Base-by-base conservation (phyloP, 2,113 vertebrate species). In the Otolemur garnettii region DNA sequence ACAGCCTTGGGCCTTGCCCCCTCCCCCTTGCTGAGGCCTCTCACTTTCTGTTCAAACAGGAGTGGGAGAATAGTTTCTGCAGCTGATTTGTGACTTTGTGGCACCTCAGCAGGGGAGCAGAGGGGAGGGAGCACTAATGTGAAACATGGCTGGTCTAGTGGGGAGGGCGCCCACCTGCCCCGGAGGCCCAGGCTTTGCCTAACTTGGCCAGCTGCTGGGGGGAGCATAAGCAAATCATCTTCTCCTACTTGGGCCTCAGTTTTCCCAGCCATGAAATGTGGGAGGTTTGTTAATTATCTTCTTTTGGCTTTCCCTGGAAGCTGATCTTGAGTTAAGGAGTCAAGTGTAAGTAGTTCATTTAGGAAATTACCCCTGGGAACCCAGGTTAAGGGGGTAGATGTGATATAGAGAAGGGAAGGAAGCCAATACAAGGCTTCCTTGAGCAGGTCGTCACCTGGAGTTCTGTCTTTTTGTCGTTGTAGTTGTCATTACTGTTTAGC, bases 11-110 rank as follows among this genome's bases (percentile, higher is more conserved):
- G 96, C 80, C 87, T 69, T 66, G 22, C 87, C 30, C 71, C 64
- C 83, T 33, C 42, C 60, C 93, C 84, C 90, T 69, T 15, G 66
- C 53, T 0, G 66, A 96, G 97, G 97, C 93, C 97, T 96, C 97
- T 95, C 74, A 85, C 30, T 96, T 83, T 96, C 74, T 30, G 21
- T 90, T 96, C 92, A 72, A 90, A 91, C 4, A 94, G 26, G 86
- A 92, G 64, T 15, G 75, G 55, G 69, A 71, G 83, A 59, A 15
- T 30, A 19, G n/a, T 88, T 95, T 84, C 64, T 97, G 66, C 88
- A 17, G 72, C 62, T 88, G 55, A 74, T 92, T 89, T 7, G 1
- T 24, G 87, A 93, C 68, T 69, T 59, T 1, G 55, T 68, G n/a
- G 87, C 15, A 7, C 72, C 72, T 88, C 4, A 1, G 22, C 6